Base-by-base conservation (phyloP, 2,888 invertebrate species). In the Malachius bipustulatus region DNA sequence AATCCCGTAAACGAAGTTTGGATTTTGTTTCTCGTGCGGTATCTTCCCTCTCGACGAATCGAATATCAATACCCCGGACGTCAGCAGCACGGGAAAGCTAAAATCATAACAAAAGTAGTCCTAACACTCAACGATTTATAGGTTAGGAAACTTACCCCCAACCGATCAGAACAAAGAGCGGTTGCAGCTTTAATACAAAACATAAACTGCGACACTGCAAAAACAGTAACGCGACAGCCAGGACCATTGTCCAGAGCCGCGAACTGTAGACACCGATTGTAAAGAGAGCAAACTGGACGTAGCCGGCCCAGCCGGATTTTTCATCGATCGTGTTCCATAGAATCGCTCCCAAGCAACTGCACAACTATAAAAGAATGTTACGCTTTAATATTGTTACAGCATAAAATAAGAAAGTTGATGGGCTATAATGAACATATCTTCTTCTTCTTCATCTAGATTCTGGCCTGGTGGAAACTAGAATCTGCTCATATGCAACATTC, bases 191-290 rank as follows among this genome's bases (percentile, higher is more conserved):
- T 15, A 84, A 64, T 37, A 89, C 80, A 59, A 82, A 87, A 51
- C 87, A 82, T 2, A 88, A 69, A 41, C 89, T 88, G 37, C 84
- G 75, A 40, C 82, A 82, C 61, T 88, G 76, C 35, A 91, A 64
- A 58, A 91, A 79, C 16, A 91, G 70, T 19, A 94, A 59, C 4
- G 80, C 77, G 19, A 87, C 70, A 2, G 91, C 83, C 37, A 91
- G 66, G 51, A 85, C 76, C 4, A 82, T 80, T 0, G 89, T 87
- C 85, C 88, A 90, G 34, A 89, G 65, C 39, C 90, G 67, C 32
- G 85, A 77, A 39, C 87, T 82, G 52, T 84, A 83, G 39, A 84
- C 80, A 38, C 82, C 79, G 44, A 77, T 73, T 19, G 82, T 77
- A 45, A 84, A 79, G 10, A 88, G 56, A 3, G 77, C 66, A 56